phyloP scores from a whole-genome alignment of 2,113 vertebrate genomes.

The Rallus limicola region DNA sequence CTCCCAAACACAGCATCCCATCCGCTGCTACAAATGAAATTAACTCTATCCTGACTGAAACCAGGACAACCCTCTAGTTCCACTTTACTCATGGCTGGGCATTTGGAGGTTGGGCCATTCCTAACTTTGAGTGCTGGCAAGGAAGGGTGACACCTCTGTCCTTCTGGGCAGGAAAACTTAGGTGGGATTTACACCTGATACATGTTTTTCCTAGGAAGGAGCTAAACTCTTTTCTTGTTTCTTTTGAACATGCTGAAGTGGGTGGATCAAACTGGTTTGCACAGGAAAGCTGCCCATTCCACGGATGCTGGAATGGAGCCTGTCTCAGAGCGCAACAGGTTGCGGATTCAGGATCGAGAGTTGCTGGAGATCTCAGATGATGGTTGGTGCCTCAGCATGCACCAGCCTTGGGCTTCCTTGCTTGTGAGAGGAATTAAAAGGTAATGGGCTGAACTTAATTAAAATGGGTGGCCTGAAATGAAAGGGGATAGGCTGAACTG shows the following conservation, averaged over 20 bases:
- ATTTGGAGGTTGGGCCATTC: not conserved
- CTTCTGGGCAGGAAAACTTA: not conserved
- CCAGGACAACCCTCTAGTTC: too few species aligned
- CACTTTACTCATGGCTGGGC: not conserved
- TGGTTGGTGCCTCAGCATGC: slow-evolving; percentile 97
- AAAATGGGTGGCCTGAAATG: too few species aligned
- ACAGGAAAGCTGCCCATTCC: slow-evolving; percentile 46
- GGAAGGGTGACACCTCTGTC: not conserved
- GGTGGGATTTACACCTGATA: not conserved
- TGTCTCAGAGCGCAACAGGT: slow-evolving; percentile 68
- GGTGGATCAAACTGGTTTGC: slow-evolving; percentile 82
- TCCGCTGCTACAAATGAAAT: too few species aligned
- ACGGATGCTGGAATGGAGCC: not conserved
- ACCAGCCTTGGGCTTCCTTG: slow-evolving; percentile 97
- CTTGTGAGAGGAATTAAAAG: slow-evolving; percentile 92
- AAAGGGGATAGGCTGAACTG: too few species aligned
- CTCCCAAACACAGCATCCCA: too few species aligned
- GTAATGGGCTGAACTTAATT: slow-evolving; percentile 57
- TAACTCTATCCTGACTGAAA: too few species aligned
- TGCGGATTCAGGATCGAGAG: slow-evolving; percentile 92
- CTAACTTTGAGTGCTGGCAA: not conserved
- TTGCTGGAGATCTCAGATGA: slow-evolving; percentile 93
- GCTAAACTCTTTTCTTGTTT: not conserved
- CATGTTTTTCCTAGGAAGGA: not conserved
- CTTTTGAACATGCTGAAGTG: slow-evolving; percentile 75